A percentile compares a stretch with the other conserved stretches of the same genome.
Evolutionary conservation across 2,797 vertebrate genomes (phyloP).

Genomic region (Lacerta agilis): DNA sequence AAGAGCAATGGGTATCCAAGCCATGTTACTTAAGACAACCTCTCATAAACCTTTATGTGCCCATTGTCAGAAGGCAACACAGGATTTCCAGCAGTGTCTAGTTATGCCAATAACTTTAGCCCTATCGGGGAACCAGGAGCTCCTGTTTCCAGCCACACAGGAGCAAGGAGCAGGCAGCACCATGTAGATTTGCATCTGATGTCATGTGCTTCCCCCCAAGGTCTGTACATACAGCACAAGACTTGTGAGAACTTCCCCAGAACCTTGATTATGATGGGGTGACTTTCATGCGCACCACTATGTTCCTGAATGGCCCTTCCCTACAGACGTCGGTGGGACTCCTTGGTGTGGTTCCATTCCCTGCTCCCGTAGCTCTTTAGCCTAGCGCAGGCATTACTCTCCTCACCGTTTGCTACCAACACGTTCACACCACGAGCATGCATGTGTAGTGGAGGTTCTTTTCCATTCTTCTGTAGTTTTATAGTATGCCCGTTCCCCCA

Average conservation of each 20-base stretch:
- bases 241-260: too few relatives aligned
- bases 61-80: constrained; percentile 5
- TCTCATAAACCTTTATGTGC: too few relatives aligned
- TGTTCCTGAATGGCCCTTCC: too few relatives aligned
- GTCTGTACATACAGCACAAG: background rate
- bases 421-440: background rate
- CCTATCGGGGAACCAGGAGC: too few relatives aligned
- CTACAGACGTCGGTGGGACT: background rate
- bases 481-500: background rate
- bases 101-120: constrained; percentile 24
- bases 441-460: background rate
- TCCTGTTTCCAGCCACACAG: background rate
- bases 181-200: background rate
- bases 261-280: too few relatives aligned
- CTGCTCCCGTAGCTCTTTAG: background rate
- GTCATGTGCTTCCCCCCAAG: background rate
- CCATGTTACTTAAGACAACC: background rate
- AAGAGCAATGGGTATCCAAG: background rate
- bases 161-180: background rate
- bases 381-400: constrained; percentile 1
- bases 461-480: constrained; percentile 37
- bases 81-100: constrained; percentile 35
- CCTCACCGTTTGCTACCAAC: background rate
- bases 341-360: background rate
- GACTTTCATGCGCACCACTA: too few relatives aligned